Base-by-base conservation (phyloP, 2,888 invertebrate species). In the Lithophane leautieri region DNA sequence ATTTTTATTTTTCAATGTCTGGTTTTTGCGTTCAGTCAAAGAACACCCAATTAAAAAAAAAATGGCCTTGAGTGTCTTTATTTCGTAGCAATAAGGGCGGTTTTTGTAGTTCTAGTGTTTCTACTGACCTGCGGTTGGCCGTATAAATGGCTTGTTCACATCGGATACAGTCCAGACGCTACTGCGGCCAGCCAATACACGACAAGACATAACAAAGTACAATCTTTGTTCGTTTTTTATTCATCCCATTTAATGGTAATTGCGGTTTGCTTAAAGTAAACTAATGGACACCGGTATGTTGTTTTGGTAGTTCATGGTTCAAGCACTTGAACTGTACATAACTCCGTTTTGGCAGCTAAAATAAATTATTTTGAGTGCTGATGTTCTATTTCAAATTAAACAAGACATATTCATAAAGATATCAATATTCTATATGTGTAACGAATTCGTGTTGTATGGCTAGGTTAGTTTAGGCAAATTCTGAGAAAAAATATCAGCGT, bases 301-400 rank as follows among this genome's bases (percentile, higher is more conserved):
- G 22, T 62, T 69, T 61, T 11, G 28, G 14, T n/a, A 19, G 67
- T 72, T 79, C 78, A 78, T 50, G 78, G 70, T 25, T 25, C 70
- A 66, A 61, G 19, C n/a, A 60, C 65, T 66, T 73, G 9, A 60
- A 54, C 25, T 28, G 14, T 40, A 16, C 11, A 42, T 25, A 54
- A n/a, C 14, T 11, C 22, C n/a, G 40, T 65, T 47, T 44, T 65
- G 25, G 12, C 19, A 65, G 14, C 22, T 50, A 66, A 66, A 66
- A 28, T 66, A 66, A 50, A 66, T 22, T 14, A 50, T 28, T 22
- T 28, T 47, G 8, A 65, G 12, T 65, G 44, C 22, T 14, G 19
- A 44, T 47, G 28, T 44, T 25, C 3, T 44, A 44, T 44, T 11
- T 19, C 19, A 44, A 12, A 25, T 44, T 44, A 19, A 65, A 44